Conservation (phyloP, 2,888 invertebrate species). For the Rhaphigaster nebulosa region DNA sequence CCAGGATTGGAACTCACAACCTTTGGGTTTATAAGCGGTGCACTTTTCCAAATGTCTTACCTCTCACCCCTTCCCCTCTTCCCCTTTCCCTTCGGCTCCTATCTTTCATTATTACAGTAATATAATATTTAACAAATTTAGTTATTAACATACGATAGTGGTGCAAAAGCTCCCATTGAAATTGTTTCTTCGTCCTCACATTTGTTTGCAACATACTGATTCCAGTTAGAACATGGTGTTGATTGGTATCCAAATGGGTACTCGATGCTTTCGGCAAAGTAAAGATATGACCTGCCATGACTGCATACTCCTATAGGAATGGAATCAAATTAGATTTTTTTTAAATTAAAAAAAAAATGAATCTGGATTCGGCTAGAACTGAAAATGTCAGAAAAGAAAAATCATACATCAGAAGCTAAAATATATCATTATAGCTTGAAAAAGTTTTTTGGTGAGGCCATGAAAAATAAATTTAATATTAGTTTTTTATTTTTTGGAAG, state of each 20-base stretch:
- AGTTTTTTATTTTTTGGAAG: no score
- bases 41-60: no score
- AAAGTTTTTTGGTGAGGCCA: no score
- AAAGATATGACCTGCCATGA: conserved; percentile 82
- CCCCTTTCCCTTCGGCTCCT: no score
- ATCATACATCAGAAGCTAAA: no score
- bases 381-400: no score
- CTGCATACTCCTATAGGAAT: conserved; percentile 79
- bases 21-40: neutral
- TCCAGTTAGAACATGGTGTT: conserved; percentile 72
- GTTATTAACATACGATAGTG: neutral
- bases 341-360: no score
- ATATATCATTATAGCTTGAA: no score
- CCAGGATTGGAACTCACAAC: conserved; percentile 7
- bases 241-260: conserved; percentile 79
- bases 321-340: neutral
- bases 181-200: conserved; percentile 58
- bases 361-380: no score
- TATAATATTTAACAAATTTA: neutral
- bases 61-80: no score
- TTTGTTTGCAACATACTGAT: conserved; percentile 54
- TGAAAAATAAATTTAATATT: no score
- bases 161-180: conserved; percentile 50
- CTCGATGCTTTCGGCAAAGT: conserved; percentile 80
- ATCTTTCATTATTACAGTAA: neutral